Percentiles rank a stretch among this genome's conserved stretches.
phyloP scores from a whole-genome alignment of 2,113 vertebrate species.

The Tupaia chinensis region DNA sequence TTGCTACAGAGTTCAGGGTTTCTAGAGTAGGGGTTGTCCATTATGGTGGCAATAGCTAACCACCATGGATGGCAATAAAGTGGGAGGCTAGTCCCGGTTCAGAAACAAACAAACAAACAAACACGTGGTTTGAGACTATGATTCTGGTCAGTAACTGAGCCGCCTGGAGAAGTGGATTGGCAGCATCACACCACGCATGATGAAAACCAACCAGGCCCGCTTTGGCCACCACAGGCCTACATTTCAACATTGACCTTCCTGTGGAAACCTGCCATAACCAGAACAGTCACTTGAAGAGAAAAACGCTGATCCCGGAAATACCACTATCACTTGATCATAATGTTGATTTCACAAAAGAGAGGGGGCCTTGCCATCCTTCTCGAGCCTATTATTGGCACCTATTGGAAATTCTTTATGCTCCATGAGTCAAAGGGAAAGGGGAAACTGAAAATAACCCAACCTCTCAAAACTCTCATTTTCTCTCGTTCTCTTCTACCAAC shows the following conservation, averaged over 20 bases:
- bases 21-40: background rate
- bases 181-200: rapidly evolving
- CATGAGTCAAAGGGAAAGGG: background rate
- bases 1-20: background rate
- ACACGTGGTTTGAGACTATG: rapidly evolving
- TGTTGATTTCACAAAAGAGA: background rate
- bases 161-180: background rate
- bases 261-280: background rate
- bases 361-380: background rate
- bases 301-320: background rate
- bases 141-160: background rate
- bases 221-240: background rate
- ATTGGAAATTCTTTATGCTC: background rate
- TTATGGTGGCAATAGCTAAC: background rate
- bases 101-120: background rate
- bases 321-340: background rate
- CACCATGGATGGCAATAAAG: background rate
- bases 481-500: background rate
- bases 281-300: background rate
- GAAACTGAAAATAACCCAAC: background rate
- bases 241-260: rapidly evolving
- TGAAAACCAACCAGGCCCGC: background rate
- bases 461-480: background rate
- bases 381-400: background rate
- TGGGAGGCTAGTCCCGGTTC: background rate